Evolutionary conservation across 2,888 invertebrate genomes (phyloP).

Genomic region (Dasypolia templi): DNA sequence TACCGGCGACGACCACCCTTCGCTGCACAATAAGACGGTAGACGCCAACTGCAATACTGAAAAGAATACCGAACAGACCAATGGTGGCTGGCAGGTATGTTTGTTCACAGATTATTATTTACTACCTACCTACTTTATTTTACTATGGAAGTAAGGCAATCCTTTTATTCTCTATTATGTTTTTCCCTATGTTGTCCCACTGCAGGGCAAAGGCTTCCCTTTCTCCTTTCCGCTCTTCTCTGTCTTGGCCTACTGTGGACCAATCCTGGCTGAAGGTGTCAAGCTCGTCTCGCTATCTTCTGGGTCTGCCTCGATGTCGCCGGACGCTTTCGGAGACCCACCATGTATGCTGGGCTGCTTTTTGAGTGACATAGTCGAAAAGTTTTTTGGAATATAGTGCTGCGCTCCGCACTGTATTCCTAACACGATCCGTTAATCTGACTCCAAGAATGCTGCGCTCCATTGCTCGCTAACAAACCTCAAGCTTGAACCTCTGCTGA

Average conservation of each 20-base stretch:
- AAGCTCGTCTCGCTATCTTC: background rate
- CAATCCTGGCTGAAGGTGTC: no score
- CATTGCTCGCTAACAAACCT: no score
- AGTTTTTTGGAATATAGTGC: no score
- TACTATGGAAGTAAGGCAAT: background rate
- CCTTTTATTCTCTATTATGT: no score
- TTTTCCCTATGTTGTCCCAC: background rate
- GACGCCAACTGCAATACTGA: constrained; percentile 86
- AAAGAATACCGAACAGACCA: constrained; percentile 74
- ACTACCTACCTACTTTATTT: background rate
- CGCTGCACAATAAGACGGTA: constrained; percentile 79
- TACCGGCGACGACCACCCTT: constrained; percentile 88
- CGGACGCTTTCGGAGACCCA: background rate
- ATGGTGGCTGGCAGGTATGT: constrained; percentile 85
- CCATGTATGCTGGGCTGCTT: no score
- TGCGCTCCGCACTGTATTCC: no score
- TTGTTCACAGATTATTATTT: background rate
- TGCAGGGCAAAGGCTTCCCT: background rate
- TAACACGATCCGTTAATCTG: no score
- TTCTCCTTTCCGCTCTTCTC: background rate
- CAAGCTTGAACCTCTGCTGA: no score
- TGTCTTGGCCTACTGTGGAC: background rate
- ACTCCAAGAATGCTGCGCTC: no score
- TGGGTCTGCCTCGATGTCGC: background rate
- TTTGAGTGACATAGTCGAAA: no score